Evolutionary conservation across 2,888 invertebrate species (phyloP), one percentile per base, ranked within the genome.

Genomic region (Papilio elwesi): DNA sequence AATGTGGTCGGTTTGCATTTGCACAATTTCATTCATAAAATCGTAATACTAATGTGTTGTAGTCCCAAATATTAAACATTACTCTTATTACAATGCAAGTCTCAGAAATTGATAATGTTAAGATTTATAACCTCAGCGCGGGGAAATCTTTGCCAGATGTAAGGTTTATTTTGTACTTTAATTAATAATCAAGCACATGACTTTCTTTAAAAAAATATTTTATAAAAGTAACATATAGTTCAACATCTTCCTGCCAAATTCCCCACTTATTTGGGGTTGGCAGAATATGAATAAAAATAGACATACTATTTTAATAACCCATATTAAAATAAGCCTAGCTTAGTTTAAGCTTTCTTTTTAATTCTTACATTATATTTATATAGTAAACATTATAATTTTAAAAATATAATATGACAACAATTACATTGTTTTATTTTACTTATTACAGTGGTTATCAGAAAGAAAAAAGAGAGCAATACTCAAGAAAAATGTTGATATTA

Each of bases 141-240:
- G 99, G 99, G 76, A 99, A 99, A 94, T 98, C 98, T 47, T 93
- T 99, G 76, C 99, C 99, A 76, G 99, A 99, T 93, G 98, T 98
- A 95, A 95, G 96, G 94, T 43, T 68, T 72, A 11, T 6, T 53
- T 69, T 36, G 53, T 48, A 59, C n/a, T 68, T 9, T n/a, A 55
- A 74, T 9, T n/a, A 55, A 74, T 52, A 72, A 7, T 72, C 57
- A 76, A 66, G 16, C 9, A 62, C 7, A 49, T 67, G 66, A 49
- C 6, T 43, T 43, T n/a, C n/a, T 43, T 43, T 9, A 15, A 3
- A 43, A 43, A 49, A 1, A 5, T 49, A 49, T 49, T 49, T 43
- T 3, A 43, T 26, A 1, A 26, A 2, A 26, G 4, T 4, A 26
- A 26, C 26, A 26, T 26, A 4, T 26, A 26, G 26, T 26, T 26